Evolutionary conservation across 2,113 vertebrate species (phyloP), one percentile per base, ranked within the genome.

Genomic region (Callionymus lyra): DNA sequence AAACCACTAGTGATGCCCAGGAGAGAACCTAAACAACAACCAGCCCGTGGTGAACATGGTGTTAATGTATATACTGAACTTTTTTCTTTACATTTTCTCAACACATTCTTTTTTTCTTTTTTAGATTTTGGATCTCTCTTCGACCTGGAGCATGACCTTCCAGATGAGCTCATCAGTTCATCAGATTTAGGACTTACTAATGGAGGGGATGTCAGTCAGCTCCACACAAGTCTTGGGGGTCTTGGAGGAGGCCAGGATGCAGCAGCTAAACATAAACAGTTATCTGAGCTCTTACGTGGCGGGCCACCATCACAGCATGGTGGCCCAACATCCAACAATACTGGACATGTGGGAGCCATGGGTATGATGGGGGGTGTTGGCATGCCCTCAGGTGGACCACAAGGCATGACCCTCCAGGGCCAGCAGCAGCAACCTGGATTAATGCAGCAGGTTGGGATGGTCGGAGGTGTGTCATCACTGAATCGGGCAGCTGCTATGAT

Each of bases 91-190:
- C 6, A 1, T 16, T 13, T 31, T 56, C 12, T n/a, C n/a, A n/a
- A n/a, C n/a, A n/a, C n/a, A n/a, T n/a, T n/a, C n/a, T n/a, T n/a
- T 39, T 9, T 21, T 6, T 36, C 36, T 36, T 1, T 35, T 61
- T 16, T 74, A 98, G 94, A 98, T 91, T 97, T 94, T 70, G 89
- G 93, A 65, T 92, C 95, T 2, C 83, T 96, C 1, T 96, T 98
- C 67, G 95, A 98, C 75, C 74, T 98, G 82, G 95, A 98, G 73
- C 93, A 98, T 1, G 93, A 98, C 75, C 90, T 98, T 64, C 95
- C 95, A 36, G 95, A 98, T 62, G 95, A 98, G 80, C 85, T 98
- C 68, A 98, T 98, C 82, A 95, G 66, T 83, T 94, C 93, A 33
- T 87, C 90, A 1, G 92, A 97, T 69, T 72, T 92, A 77, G 90